Percentiles rank a stretch among this genome's conserved stretches.
phyloP scores from a whole-genome alignment of 2,888 invertebrate species.

The Limnephilus rhombicus region DNA sequence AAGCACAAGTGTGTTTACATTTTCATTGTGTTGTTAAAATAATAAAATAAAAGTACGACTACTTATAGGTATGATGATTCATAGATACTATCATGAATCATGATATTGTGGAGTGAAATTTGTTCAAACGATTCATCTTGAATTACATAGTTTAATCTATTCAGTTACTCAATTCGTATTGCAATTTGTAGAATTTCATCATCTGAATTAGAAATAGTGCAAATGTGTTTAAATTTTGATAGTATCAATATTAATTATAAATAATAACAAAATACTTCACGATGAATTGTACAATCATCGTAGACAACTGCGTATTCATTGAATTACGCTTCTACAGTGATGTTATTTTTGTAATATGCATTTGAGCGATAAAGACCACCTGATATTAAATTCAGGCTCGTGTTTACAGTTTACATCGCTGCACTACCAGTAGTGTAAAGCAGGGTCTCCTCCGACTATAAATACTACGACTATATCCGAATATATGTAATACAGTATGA shows the following conservation, averaged over 20 bases:
- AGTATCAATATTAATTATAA: neutral
- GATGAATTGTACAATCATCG: neutral
- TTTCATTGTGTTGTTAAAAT: no score
- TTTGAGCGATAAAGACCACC: neutral
- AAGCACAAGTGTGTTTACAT: no score
- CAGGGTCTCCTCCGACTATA: no score
- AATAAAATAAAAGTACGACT: no score
- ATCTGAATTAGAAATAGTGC: neutral
- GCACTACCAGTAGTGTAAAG: neutral
- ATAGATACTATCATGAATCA: no score
- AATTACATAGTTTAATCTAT: neutral
- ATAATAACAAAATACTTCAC: neutral
- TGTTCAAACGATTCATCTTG: neutral
- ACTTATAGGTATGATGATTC: no score
- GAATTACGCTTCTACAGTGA: neutral
- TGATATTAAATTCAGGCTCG: neutral
- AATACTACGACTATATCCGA: no score
- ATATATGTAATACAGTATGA: no score
- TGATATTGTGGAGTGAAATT: no score
- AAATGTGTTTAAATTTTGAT: neutral
- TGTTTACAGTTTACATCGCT: constrained; percentile 21
- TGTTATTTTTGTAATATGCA: neutral
- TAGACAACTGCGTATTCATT: neutral
- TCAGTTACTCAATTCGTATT: no score
- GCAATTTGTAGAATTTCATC: no score